Base-by-base conservation (phyloP, 2,888 invertebrate species). In the Rhagium mordax region DNA sequence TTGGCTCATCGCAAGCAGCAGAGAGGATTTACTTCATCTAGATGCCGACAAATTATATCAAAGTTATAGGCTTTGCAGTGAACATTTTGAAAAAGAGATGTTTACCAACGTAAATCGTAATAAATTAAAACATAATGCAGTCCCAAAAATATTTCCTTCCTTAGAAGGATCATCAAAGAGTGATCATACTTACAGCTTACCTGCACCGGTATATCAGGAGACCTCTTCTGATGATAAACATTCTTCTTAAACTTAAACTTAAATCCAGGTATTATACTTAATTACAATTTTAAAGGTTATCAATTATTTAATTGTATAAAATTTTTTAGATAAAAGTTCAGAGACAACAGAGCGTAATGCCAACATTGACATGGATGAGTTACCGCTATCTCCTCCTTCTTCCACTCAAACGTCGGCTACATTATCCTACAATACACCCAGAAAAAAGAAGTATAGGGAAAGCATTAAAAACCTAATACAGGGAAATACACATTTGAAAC, bases 161-260 rank as follows among this genome's bases (percentile, higher is more conserved):
- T 41, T 41, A 41, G 41, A 41, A 41, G 41, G 41, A 41, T 41
- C 41, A 41, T 41, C 41, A 41, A 41, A 13, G 13, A 41, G 21
- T 13, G 53, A 53, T 53, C 53, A 53, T 53, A 4, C 21, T 53
- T 53, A 53, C 53, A 10, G 21, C 53, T 53, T 20, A 53, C 53
- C 53, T 53, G n/a, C 20, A 53, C 53, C 53, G 21, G 8, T 53
- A 53, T 21, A 53, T 53, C 53, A 53, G 53, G 21, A 53, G 53
- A 53, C 2, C 53, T 53, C 53, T 53, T 53, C 21, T 53, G 21
- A 41, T 13, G 41, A 13, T 41, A 41, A 41, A 41, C 41, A 41
- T 41, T 13, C 41, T 41, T 41, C 41, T 13, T n/a, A 13, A 41
- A 41, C 41, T 10, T 8, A 13, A 13, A 13, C 13, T 3, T 41